phyloP scores from a whole-genome alignment of 2,113 vertebrate species.

The Phalacrocorax carbo region DNA sequence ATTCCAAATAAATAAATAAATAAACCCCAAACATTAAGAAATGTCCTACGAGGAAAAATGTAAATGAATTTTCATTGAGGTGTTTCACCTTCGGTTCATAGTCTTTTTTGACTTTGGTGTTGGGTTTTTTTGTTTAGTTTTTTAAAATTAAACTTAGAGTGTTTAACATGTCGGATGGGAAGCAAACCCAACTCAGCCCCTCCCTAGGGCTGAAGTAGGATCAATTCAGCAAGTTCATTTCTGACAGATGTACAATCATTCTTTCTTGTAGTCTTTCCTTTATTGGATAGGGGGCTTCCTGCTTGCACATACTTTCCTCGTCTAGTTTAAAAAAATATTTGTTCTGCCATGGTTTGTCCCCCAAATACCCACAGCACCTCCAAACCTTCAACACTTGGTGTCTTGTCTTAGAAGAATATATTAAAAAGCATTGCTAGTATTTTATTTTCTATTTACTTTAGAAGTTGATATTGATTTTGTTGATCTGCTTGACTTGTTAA shows the following conservation, averaged over 20 bases:
- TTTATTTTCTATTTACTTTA: neutral
- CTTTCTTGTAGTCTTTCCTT: neutral
- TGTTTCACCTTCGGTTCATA: neutral
- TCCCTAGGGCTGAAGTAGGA: neutral
- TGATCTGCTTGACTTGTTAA: neutral
- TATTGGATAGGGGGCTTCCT: neutral
- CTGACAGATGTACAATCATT: neutral
- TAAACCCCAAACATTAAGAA: neutral
- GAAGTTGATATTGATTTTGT: neutral
- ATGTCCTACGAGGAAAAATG: neutral
- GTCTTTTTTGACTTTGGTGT: neutral
- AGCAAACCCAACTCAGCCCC: neutral
- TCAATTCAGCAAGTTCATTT: neutral
- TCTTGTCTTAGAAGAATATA: neutral
- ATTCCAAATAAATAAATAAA: neutral
- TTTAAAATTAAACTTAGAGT: neutral
- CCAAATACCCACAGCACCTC: neutral
- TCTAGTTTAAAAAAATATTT: neutral
- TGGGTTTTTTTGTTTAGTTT: neutral
- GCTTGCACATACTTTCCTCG: neutral
- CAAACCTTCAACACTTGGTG: neutral
- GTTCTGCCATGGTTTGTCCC: neutral
- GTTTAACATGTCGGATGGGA: neutral
- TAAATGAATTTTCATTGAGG: neutral
- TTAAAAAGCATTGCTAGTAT: neutral